These are phyloP conservation scores for Pycnonotus jocosus DNA, from an alignment of 2,113 vertebrate species.

Conservation along the genomic window DNA sequence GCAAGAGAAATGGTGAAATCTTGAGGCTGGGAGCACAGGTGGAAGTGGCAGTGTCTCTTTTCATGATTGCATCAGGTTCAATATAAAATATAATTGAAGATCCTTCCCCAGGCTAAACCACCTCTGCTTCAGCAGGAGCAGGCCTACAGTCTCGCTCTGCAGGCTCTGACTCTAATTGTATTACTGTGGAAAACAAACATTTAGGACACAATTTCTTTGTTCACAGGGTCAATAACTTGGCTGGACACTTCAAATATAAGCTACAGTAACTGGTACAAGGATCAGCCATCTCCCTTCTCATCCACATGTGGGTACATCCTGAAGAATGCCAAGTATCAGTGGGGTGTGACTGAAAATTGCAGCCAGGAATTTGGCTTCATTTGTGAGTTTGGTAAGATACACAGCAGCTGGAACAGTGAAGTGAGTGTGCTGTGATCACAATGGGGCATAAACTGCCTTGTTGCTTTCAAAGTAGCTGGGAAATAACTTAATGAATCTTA, in stretches of 20 bases:
- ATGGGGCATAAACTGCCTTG: background rate
- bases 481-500: background rate
- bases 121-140: background rate
- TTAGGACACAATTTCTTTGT: background rate
- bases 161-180: background rate
- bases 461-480: background rate
- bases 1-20: background rate
- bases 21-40: background rate
- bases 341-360: constrained; percentile 82
- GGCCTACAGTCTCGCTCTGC: background rate
- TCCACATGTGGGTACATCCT: constrained; percentile 77
- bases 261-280: constrained; percentile 80
- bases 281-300: constrained; percentile 22
- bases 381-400: constrained; percentile 85
- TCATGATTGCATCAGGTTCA: background rate
- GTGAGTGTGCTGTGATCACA: background rate
- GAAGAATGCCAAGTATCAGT: constrained; percentile 77
- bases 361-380: constrained; percentile 82
- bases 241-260: constrained; percentile 83
- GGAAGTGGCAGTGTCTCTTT: background rate
- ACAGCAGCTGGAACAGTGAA: background rate
- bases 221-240: constrained; percentile 81
- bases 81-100: background rate
- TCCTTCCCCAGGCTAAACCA: background rate
- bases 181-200: background rate